phyloP scores from a whole-genome alignment of 2,797 vertebrate genomes.

The Pterois miles region DNA sequence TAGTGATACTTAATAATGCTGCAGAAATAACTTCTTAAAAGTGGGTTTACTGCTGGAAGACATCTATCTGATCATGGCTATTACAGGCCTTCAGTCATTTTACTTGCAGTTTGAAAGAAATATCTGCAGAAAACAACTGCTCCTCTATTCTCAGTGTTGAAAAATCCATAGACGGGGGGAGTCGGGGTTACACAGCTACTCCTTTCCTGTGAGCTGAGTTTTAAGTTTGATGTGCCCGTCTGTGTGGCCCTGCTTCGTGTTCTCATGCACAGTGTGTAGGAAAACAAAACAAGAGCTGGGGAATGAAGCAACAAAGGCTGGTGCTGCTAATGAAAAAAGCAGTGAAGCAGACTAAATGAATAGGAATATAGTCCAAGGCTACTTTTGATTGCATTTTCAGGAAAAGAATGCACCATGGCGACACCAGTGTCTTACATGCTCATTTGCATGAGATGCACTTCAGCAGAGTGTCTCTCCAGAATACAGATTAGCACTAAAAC shows the following conservation, averaged over 20 bases:
- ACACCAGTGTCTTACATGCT: constrained; percentile 54
- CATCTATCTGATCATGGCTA: not conserved
- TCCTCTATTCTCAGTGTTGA: not conserved
- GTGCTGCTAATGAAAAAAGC: constrained; percentile 67
- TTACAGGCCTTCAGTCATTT: not conserved
- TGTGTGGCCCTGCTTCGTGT: constrained; percentile 8
- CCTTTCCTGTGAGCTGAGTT: not conserved
- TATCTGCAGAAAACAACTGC: not conserved
- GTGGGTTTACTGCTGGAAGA: not conserved
- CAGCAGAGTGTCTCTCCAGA: constrained; percentile 64
- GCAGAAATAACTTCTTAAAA: not conserved
- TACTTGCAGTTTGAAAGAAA: not conserved
- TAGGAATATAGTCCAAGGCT: constrained; percentile 55
- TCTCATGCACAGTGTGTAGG: constrained; percentile 34
- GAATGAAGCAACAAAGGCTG: constrained; percentile 31
- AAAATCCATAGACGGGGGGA: not conserved
- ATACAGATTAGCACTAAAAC: constrained; percentile 65
- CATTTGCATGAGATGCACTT: constrained; percentile 73
- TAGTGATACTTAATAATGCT: not conserved
- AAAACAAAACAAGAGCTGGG: constrained; percentile 22
- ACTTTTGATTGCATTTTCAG: constrained; percentile 59
- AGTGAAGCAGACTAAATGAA: constrained; percentile 70
- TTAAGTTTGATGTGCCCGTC: constrained; percentile 1
- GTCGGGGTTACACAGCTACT: not conserved
- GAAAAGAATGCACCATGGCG: constrained; percentile 33